Conservation (phyloP, 2,888 invertebrate genomes). For the Notocelia uddmanniana region DNA sequence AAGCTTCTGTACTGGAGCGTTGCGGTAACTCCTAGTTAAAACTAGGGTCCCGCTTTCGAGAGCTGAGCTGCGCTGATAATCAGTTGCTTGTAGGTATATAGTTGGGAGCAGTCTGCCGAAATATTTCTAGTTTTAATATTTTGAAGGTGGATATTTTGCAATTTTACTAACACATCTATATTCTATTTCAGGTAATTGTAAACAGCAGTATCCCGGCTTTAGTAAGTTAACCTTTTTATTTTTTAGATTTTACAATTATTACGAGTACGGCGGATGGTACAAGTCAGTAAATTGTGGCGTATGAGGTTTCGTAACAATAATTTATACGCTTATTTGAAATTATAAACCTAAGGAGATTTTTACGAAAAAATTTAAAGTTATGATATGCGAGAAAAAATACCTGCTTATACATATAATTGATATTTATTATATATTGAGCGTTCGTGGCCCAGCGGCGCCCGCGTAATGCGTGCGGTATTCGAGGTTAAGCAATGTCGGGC, state of each 20-base stretch:
- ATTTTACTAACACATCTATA: background rate
- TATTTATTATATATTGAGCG: too few relatives aligned
- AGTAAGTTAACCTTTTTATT: conserved; percentile 4
- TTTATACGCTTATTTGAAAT: background rate
- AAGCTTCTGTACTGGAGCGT: conserved; percentile 53
- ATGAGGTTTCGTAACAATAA: background rate
- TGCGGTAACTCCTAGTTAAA: conserved; percentile 38
- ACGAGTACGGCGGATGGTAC: background rate
- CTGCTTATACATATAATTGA: too few relatives aligned
- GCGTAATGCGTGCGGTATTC: too few relatives aligned
- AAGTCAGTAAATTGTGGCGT: background rate
- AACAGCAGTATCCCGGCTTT: background rate
- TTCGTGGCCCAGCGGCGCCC: too few relatives aligned
- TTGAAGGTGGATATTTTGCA: too few relatives aligned
- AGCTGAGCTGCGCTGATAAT: background rate
- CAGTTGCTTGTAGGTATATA: too few relatives aligned
- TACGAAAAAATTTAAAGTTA: too few relatives aligned
- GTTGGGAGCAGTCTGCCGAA: too few relatives aligned
- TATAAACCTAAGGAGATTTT: too few relatives aligned
- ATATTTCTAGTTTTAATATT: too few relatives aligned
- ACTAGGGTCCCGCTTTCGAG: conserved; percentile 10
- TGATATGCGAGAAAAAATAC: too few relatives aligned
- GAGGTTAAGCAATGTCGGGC: too few relatives aligned
- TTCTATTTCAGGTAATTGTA: conserved; percentile 20
- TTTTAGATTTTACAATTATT: background rate